phyloP scores from a whole-genome alignment of 53 echinoderm and acorn worm genomes.

The Holothuria scabra region DNA sequence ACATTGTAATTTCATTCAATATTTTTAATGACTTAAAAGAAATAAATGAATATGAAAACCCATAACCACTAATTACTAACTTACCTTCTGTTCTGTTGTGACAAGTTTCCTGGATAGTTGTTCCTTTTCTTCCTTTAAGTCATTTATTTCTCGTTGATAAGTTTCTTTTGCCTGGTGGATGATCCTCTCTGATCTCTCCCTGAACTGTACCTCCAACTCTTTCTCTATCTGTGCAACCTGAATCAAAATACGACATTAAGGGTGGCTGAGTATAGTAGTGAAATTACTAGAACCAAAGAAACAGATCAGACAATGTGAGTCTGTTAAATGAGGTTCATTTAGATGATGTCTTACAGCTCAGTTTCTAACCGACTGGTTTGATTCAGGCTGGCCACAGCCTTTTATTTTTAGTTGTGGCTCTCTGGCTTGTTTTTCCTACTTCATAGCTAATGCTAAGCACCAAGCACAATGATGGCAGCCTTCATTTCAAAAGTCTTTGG shows the following conservation, averaged over 20 bases:
- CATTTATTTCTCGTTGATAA: conserved; percentile 70
- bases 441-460: no score
- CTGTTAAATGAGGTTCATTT: no score
- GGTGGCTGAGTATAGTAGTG: background rate
- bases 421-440: no score
- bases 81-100: conserved; percentile 84
- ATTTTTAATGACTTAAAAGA: no score
- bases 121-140: conserved; percentile 90
- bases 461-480: no score
- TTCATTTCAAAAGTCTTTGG: no score
- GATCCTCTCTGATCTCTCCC: conserved; percentile 88
- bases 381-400: no score
- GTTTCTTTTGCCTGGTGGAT: conserved; percentile 85
- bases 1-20: no score
- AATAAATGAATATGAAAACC: no score
- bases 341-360: no score
- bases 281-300: background rate
- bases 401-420: no score
- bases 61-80: background rate
- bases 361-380: no score
- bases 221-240: conserved; percentile 91
- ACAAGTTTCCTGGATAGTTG: conserved; percentile 71
- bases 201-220: conserved; percentile 87
- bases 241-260: background rate
- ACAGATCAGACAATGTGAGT: background rate